Evolutionary conservation across 2,113 vertebrate species (phyloP), one percentile per base, ranked within the genome.

Genomic region (Rhea americana): DNA sequence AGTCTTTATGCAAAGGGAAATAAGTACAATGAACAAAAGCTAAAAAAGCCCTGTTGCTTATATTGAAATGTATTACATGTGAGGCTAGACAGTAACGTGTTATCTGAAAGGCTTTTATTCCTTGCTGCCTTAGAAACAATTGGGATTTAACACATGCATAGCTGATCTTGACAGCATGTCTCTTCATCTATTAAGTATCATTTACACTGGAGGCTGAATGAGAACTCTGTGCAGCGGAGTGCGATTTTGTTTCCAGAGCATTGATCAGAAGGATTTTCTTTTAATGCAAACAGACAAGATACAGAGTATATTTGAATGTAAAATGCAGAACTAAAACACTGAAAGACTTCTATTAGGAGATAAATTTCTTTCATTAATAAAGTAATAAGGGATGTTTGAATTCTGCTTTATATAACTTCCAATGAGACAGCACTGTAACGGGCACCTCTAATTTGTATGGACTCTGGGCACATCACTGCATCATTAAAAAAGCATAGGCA

Each of bases 281-380:
- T 75, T 93, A 90, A 94, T 72, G 75, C 71, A 82, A 94, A 90
- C 84, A 93, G 91, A 87, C 87, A 95, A 94, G 65, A 45, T 76
- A 91, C 39, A 84, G 48, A 80, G 50, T 90, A 65, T 55, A 37
- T 72, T 51, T 81, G 90, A 93, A 94, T 53, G 35, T 68, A 83
- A 91, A 92, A 89, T 45, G 30, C 68, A 83, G 58, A 62, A 85
- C 75, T 73, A 32, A 39, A 93, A 43, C 37, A 43, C 26, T 39
- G 25, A 91, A 92, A 63, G 58, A 84, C 30, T 89, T 77, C 28
- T 48, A 11, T 28, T 62, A 53, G 48, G 75, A 87, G 74, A 85
- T 73, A 55, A 62, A 87, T 82, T 82, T 89, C 63, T 92, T 91
- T 94, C 58, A 50, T 81, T 88, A 84, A 72, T 30, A 59, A 90